Conservation (phyloP, 2,888 invertebrate species). For the Sericinus montela region DNA sequence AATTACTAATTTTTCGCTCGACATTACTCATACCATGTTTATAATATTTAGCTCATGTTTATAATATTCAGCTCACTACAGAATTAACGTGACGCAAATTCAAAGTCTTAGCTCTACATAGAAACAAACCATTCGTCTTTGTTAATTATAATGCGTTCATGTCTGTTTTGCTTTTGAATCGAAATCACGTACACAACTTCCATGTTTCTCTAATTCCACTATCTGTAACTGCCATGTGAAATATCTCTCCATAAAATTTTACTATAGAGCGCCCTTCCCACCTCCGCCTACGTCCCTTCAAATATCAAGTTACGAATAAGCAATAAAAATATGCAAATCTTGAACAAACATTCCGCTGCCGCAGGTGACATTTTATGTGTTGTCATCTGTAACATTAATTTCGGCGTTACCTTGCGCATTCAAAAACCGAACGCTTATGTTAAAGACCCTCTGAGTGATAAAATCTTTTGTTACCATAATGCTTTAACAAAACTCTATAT, state of each 20-base stretch:
- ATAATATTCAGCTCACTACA: no score
- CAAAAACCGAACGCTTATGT: constrained; percentile 12
- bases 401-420: neutral
- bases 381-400: constrained; percentile 19
- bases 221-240: constrained; percentile 17
- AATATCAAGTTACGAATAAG: constrained; percentile 24
- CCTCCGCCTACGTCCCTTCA: constrained; percentile 14
- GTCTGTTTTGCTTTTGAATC: constrained; percentile 1
- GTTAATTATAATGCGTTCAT: neutral
- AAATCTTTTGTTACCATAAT: constrained; percentile 17
- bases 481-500: constrained; percentile 7
- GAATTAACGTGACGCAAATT: no score
- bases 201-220: constrained; percentile 17
- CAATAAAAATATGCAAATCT: constrained; percentile 23
- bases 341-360: constrained; percentile 17
- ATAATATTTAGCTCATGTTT: no score
- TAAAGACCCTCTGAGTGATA: constrained; percentile 15
- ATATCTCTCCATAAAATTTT: constrained; percentile 17
- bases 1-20: no score
- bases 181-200: constrained; percentile 17
- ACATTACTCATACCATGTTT: no score
- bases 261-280: constrained; percentile 9
- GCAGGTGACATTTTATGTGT: constrained; percentile 18
- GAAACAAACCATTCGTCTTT: neutral
- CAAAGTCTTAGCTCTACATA: neutral